Evolutionary conservation across 2,888 invertebrate genomes (phyloP).

Genomic region (Hypsopygia costalis): DNA sequence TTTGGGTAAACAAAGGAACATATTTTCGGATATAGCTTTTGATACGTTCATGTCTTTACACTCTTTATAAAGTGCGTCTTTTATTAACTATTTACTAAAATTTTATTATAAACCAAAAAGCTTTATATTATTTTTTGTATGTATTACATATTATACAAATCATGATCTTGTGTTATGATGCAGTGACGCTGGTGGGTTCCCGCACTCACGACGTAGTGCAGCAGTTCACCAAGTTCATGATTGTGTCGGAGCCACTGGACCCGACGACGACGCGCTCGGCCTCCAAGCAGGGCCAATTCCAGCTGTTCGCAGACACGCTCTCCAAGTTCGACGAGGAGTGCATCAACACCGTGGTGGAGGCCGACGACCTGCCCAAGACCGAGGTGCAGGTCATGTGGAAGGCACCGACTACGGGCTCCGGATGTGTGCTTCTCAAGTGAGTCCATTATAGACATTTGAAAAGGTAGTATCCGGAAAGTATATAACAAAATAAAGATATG

Average conservation of each 20-base stretch:
- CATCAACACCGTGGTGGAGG: constrained; percentile 90
- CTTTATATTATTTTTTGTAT: no score
- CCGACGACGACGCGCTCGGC: constrained; percentile 53
- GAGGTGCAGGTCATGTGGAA: constrained; percentile 95
- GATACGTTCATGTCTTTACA: no score
- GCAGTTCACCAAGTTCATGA: constrained; percentile 89
- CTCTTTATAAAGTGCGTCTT: no score
- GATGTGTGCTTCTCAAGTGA: constrained; percentile 92
- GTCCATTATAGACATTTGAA: constrained; percentile 23
- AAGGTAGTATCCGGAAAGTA: no score
- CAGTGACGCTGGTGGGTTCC: constrained; percentile 85
- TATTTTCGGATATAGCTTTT: no score
- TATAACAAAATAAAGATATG: no score
- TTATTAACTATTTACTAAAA: no score
- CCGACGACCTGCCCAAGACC: constrained; percentile 88
- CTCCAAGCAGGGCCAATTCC: constrained; percentile 66
- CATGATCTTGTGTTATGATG: constrained; percentile 10
- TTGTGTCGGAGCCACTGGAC: constrained; percentile 85
- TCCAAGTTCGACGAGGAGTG: constrained; percentile 90
- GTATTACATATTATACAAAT: no score
- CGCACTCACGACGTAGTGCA: constrained; percentile 84
- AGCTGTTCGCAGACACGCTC: constrained; percentile 79
- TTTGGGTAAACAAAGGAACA: no score
- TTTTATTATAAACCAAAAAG: no score
- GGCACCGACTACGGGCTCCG: constrained; percentile 91